Conservation (phyloP, 2,113 vertebrate genomes). For the Galbula dea region DNA sequence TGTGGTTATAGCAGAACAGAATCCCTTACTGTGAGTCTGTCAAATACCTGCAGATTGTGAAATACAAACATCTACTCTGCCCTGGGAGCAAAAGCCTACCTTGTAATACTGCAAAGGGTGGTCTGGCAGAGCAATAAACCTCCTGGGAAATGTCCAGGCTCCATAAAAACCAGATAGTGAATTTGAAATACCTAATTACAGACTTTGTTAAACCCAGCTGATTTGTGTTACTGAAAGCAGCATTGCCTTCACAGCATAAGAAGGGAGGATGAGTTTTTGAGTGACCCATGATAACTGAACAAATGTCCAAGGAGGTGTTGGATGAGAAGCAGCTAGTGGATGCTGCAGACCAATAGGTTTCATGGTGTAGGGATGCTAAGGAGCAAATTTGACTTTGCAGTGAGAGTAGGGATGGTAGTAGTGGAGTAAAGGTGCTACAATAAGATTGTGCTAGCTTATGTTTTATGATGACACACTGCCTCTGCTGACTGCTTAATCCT, state of each 20-base stretch:
- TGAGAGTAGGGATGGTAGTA: background rate
- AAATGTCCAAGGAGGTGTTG: background rate
- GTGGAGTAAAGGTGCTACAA: background rate
- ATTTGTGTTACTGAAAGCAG: background rate
- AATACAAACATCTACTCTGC: slow-evolving; percentile 14
- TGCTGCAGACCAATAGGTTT: background rate
- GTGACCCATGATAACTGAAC: background rate
- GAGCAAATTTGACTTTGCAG: background rate
- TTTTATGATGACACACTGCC: background rate
- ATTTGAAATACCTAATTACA: background rate
- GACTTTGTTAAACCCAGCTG: background rate
- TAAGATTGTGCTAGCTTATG: background rate
- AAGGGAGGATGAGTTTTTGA: background rate
- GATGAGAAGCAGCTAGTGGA: background rate
- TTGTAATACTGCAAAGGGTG: background rate
- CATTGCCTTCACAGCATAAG: background rate
- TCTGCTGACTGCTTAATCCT: background rate
- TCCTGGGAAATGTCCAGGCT: background rate
- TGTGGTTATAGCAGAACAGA: background rate
- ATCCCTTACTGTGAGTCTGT: background rate
- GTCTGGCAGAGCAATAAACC: background rate
- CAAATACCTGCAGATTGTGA: background rate
- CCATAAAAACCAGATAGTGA: background rate
- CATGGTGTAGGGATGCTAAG: background rate
- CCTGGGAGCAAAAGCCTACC: background rate